Conservation (phyloP, 92 coral and sea anemone genomes). For the Umimayanthus chanpuru region DNA sequence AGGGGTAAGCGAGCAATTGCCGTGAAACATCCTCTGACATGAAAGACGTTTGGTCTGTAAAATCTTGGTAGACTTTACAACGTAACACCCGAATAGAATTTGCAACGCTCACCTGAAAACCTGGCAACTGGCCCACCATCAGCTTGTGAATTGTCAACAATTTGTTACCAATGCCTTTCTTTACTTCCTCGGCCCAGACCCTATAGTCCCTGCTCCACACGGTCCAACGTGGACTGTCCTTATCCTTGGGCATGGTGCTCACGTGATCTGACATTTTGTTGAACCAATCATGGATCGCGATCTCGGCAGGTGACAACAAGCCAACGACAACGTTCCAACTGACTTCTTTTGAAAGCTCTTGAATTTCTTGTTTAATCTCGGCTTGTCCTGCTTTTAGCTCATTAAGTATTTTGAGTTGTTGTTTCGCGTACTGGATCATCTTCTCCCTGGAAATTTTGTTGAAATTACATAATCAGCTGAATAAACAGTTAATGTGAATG, state of each 20-base stretch:
- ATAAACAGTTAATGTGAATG: too few relatives aligned
- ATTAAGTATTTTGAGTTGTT: not conserved
- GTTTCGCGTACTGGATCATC: slow-evolving; percentile 22
- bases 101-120: not conserved
- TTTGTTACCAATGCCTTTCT: slow-evolving; percentile 6
- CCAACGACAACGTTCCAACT: not conserved
- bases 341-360: slow-evolving; percentile 8
- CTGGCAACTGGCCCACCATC: slow-evolving; percentile 18
- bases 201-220: slow-evolving; percentile 20
- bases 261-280: slow-evolving; percentile 31
- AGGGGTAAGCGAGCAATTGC: too few relatives aligned
- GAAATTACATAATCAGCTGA: not conserved
- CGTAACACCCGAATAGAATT: not conserved
- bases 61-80: not conserved
- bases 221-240: slow-evolving; percentile 8
- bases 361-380: not conserved
- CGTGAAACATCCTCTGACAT: too few relatives aligned
- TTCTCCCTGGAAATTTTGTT: not conserved
- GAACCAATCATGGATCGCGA: slow-evolving; percentile 21
- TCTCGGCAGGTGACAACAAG: slow-evolving; percentile 16
- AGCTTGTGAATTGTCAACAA: slow-evolving; percentile 20
- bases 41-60: too few relatives aligned
- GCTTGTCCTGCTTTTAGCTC: slow-evolving; percentile 1
- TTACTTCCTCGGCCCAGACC: slow-evolving; percentile 18
- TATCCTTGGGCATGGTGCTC: slow-evolving; percentile 24